phyloP scores from a whole-genome alignment of 1,140 invertebrate species.

The Plectus sambesii region DNA sequence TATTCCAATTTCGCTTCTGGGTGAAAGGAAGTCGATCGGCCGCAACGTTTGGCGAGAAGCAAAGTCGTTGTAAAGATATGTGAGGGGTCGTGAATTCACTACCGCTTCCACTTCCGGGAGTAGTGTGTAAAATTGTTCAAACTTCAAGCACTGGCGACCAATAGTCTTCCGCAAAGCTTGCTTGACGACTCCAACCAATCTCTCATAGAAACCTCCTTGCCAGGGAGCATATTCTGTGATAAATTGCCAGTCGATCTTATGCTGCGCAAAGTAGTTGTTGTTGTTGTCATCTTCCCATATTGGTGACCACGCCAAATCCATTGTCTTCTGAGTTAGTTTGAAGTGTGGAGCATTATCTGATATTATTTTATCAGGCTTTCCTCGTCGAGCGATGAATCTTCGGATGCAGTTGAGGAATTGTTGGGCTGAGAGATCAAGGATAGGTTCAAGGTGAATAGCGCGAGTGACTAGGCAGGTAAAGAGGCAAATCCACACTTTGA shows the following conservation, averaged over 20 bases:
- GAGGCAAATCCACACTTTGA: conserved; percentile 46
- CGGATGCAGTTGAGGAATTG: conserved; percentile 32
- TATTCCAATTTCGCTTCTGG: too few relatives aligned
- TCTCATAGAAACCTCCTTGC: conserved; percentile 48
- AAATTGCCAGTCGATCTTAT: conserved; percentile 42
- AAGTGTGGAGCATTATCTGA: conserved; percentile 47
- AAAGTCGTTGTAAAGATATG: too few relatives aligned
- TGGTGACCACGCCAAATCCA: too few relatives aligned
- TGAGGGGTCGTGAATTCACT: conserved; percentile 28
- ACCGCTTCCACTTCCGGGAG: conserved; percentile 28
- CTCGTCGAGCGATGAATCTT: conserved; percentile 42
- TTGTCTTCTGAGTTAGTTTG: conserved; percentile 33
- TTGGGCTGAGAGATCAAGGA: conserved; percentile 36
- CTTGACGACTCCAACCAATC: conserved; percentile 42
- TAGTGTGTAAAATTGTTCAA: conserved; percentile 31
- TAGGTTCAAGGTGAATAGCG: conserved; percentile 48
- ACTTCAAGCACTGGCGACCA: conserved; percentile 19
- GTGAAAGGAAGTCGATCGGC: too few relatives aligned
- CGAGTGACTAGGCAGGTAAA: conserved; percentile 47
- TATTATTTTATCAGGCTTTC: conserved; percentile 32
- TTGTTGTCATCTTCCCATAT: too few relatives aligned
- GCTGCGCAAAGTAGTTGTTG: conserved; percentile 2
- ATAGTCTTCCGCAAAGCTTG: conserved; percentile 38
- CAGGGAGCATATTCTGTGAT: conserved; percentile 45
- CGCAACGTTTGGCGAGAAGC: too few relatives aligned